Evolutionary conservation across 2,113 vertebrate genomes (phyloP).

Genomic region (Atlantisia rogersi): DNA sequence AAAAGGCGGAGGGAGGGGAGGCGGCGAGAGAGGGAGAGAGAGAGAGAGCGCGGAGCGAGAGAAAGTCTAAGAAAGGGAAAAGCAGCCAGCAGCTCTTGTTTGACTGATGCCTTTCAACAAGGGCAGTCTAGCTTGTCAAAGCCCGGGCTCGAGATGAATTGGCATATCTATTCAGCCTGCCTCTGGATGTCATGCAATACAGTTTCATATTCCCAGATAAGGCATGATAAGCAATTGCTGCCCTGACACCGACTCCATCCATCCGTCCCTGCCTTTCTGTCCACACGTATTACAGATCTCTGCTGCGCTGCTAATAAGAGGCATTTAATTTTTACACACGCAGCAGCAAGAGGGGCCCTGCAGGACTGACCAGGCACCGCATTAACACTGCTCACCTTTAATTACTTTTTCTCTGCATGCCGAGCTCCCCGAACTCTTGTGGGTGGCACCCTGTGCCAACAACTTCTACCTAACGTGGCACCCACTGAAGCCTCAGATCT

Average conservation of each 20-base stretch:
- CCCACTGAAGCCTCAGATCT: background rate
- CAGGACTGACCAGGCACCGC: conserved; percentile 44
- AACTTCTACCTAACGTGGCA: background rate
- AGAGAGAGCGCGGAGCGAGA: conserved; percentile 55
- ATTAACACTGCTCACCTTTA: conserved; percentile 56
- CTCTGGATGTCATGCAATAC: conserved; percentile 88
- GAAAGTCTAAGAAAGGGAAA: conserved; percentile 81
- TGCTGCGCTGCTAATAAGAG: conserved; percentile 73
- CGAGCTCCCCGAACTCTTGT: accelerated
- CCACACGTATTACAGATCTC: conserved; percentile 28
- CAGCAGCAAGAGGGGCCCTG: conserved; percentile 44
- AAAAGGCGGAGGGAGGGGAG: conserved; percentile 72
- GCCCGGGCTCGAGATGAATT: conserved; percentile 92
- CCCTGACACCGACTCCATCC: conserved; percentile 78
- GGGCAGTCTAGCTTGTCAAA: conserved; percentile 99
- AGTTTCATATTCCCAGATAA: conserved; percentile 98
- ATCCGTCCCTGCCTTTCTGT: conserved; percentile 70
- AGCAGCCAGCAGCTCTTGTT: conserved; percentile 79
- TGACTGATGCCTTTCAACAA: conserved; percentile 99
- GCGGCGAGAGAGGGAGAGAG: conserved; percentile 39
- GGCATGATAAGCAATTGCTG: conserved; percentile 92
- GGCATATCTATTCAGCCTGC: conserved; percentile 91
- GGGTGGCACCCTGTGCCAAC: background rate
- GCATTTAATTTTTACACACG: conserved; percentile 72
- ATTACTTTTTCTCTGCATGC: conserved; percentile 33